Conservation (phyloP, 2,888 invertebrate species). For the Frankliniella fusca region DNA sequence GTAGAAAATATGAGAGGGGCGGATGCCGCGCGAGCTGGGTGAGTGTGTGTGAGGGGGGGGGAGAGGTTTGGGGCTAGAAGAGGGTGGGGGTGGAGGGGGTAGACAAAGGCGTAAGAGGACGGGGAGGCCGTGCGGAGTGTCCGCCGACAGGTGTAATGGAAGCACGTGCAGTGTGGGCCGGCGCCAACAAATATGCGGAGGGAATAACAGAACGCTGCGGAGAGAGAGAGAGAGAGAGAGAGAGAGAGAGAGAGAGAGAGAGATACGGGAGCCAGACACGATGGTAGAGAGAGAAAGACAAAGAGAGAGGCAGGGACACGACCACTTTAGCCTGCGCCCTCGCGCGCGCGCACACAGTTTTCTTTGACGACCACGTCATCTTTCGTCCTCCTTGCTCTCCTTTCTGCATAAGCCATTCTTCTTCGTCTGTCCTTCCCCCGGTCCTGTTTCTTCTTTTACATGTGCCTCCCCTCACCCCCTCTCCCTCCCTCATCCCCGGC, state of each 20-base stretch:
- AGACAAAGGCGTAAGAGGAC: no score
- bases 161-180: neutral
- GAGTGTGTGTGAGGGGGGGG: neutral
- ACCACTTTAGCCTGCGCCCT: neutral
- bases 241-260: no score
- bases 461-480: no score
- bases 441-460: no score
- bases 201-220: neutral
- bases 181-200: neutral
- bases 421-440: no score
- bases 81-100: no score
- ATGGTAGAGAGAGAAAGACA: no score
- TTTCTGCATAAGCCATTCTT: no score
- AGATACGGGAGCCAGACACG: no score
- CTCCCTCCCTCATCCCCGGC: no score
- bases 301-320: neutral
- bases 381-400: no score
- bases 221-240: neutral
- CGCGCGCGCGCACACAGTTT: neutral
- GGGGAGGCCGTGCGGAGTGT: neutral
- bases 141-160: conserved; percentile 18
- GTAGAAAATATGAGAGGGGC: neutral
- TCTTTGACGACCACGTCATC: no score
- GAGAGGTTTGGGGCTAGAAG: neutral
- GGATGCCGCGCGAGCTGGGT: neutral